phyloP scores from a whole-genome alignment of 2,888 invertebrate genomes.

The Erebia palarica region DNA sequence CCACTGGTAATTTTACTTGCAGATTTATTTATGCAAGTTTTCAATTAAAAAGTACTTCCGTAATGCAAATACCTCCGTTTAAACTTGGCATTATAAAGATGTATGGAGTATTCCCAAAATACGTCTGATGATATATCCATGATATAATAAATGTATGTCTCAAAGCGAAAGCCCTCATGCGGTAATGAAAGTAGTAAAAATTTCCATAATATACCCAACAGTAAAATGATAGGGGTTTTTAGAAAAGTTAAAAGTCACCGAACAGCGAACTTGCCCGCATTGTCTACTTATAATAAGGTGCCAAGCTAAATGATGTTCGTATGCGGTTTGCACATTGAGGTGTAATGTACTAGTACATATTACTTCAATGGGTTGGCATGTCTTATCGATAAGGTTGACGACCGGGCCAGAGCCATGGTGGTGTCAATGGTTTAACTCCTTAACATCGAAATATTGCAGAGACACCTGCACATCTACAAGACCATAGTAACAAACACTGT shows the following conservation, averaged over 20 bases:
- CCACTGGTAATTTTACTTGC: too few relatives aligned
- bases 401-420: neutral
- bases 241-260: slow-evolving; percentile 20
- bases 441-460: too few relatives aligned
- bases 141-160: slow-evolving; percentile 27
- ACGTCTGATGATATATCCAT: neutral
- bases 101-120: neutral
- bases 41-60: too few relatives aligned
- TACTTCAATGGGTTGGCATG: slow-evolving; percentile 2
- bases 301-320: slow-evolving; percentile 20
- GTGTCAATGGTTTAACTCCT: slow-evolving; percentile 5
- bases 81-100: too few relatives aligned
- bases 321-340: slow-evolving; percentile 21
- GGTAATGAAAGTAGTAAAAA: slow-evolving; percentile 35
- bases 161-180: slow-evolving; percentile 43
- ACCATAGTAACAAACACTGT: neutral
- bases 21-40: too few relatives aligned
- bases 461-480: neutral
- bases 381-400: slow-evolving; percentile 12
- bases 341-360: too few relatives aligned
- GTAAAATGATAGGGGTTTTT: slow-evolving; percentile 58
- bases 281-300: slow-evolving; percentile 20
- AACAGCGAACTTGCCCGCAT: slow-evolving; percentile 33
- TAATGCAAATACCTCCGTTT: too few relatives aligned
- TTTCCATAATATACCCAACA: slow-evolving; percentile 53